phyloP scores from a whole-genome alignment of 2,888 invertebrate genomes.

The Himalopsyche kuldschensis region DNA sequence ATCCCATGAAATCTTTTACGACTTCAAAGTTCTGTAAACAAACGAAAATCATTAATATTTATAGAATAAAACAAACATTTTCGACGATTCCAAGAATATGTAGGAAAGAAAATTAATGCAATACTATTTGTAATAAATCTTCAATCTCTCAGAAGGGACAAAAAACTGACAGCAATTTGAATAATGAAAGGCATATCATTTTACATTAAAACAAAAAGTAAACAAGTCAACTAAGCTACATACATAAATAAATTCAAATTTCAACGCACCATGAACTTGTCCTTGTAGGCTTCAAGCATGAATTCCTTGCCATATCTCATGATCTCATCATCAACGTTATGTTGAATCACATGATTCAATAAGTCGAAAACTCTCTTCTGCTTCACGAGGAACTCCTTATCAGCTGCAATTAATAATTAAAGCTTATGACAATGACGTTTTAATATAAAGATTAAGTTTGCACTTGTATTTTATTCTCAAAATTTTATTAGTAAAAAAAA shows the following conservation, averaged over 20 bases:
- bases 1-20: conserved; percentile 51
- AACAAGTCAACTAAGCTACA: too few relatives aligned
- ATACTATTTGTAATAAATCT: too few relatives aligned
- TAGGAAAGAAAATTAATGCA: too few relatives aligned
- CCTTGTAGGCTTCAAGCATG: conserved; percentile 49
- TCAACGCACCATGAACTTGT: conserved; percentile 49
- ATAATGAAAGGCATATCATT: too few relatives aligned
- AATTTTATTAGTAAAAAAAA: too few relatives aligned
- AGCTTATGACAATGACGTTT: too few relatives aligned
- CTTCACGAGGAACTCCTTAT: conserved; percentile 48
- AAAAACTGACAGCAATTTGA: too few relatives aligned
- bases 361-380: conserved; percentile 55
- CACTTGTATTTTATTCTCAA: too few relatives aligned
- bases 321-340: conserved; percentile 48
- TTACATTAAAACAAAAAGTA: too few relatives aligned
- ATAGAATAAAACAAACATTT: neutral
- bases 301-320: conserved; percentile 49
- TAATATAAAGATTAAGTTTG: too few relatives aligned
- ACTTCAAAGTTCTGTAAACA: conserved; percentile 45
- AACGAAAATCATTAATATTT: neutral
- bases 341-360: conserved; percentile 52
- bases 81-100: too few relatives aligned
- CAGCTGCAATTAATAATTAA: conserved; percentile 33
- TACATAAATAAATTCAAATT: neutral
- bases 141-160: too few relatives aligned